phyloP scores from a whole-genome alignment of 2,113 vertebrate species.

The Dinomys branickii region DNA sequence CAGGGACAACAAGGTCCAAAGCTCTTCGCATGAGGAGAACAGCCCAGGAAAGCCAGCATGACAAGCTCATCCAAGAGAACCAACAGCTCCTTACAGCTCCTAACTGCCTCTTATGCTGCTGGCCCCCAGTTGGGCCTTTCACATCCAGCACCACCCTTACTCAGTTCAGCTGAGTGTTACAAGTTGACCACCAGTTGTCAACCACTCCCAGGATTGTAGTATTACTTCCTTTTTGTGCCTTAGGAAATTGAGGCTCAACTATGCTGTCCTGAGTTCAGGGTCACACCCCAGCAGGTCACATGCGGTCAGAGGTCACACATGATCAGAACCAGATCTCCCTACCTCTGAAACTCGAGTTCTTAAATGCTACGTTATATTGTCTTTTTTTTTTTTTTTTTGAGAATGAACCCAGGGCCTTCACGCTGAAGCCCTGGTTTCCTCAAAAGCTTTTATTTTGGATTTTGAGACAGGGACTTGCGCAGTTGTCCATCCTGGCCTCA shows the following conservation, averaged over 20 bases:
- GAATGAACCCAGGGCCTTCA: not conserved
- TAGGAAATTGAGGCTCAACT: not conserved
- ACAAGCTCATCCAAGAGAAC: too few relatives aligned
- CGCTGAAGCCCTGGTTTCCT: not conserved
- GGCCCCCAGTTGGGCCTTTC: too few relatives aligned
- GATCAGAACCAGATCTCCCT: not conserved
- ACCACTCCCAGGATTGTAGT: not conserved
- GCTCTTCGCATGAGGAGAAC: too few relatives aligned
- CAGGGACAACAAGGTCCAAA: too few relatives aligned
- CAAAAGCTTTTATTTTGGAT: not conserved
- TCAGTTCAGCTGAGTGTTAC: too few relatives aligned
- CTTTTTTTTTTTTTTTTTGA: too few relatives aligned
- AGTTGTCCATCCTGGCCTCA: not conserved
- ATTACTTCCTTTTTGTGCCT: not conserved
- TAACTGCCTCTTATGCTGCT: too few relatives aligned
- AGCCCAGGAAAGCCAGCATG: too few relatives aligned
- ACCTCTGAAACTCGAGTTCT: not conserved
- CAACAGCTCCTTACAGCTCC: too few relatives aligned
- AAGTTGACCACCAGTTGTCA: too few relatives aligned
- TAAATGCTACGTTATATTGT: not conserved
- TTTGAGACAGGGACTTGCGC: not conserved
- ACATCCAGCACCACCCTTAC: too few relatives aligned
- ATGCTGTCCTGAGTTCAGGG: not conserved
- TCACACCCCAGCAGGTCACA: not conserved
- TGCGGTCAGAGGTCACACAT: too few relatives aligned